Evolutionary conservation across 2,113 vertebrate species (phyloP), one percentile per base, ranked within the genome.

Genomic region (Chauna torquata): DNA sequence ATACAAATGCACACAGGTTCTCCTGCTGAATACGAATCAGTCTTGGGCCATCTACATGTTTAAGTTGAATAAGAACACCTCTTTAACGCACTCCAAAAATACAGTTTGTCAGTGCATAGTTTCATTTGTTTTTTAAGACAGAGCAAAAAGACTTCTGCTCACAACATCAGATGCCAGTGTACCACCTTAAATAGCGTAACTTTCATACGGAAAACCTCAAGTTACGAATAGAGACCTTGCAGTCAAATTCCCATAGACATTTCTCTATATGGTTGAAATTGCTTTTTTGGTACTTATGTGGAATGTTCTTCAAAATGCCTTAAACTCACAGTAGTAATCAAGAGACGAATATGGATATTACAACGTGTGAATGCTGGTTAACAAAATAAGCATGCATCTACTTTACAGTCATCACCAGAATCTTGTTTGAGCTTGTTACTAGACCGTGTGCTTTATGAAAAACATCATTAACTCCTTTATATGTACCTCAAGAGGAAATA

Each of bases 401-500:
- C 75, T 96, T 96, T 81, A 80, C 66, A 94, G 54, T 88, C 84
- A 90, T 85, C 94, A 77, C 68, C 23, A n/a, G 57, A 88, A 96
- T 91, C 89, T 77, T 94, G 79, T 61, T 75, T 87, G 90, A 97
- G 91, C 92, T 86, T 94, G 96, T 59, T 72, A 91, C 69, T 34
- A 44, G 38, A 62, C 90, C 52, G 50, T 65, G 34, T 22, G 80
- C 74, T 83, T 72, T 71, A 66, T 52, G 38, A 68, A 92, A 93
- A 96, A 65, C 81, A 93, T 75, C 70, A 45, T 44, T 93, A 96
- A 93, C 70, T 86, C 65, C 61, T 85, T 94, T 76, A 38, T 10
- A 78, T 20, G 70, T 7, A 82, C 57, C 65, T 91, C n/a, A 12
- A 89, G 58, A 94, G 68, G 71, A 86, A 82, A 90, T 42, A 4